These are phyloP conservation scores for Tetrapedia diversipes DNA, from an alignment of 2,888 invertebrate genomes.

Conservation along the genomic window DNA sequence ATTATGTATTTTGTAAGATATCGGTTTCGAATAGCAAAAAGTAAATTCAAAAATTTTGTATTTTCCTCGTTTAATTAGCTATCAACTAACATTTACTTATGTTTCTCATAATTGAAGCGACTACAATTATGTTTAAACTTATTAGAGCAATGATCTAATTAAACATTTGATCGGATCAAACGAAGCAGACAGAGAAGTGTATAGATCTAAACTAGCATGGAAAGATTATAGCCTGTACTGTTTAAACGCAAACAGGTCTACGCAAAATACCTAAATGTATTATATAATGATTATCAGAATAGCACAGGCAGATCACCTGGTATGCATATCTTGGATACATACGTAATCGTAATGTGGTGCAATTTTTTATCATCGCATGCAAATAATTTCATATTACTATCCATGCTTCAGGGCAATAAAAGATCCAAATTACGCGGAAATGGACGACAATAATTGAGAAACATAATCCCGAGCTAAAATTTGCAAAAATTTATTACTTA, in stretches of 20 bases:
- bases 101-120: too few species aligned
- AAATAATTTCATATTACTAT: neutral
- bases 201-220: neutral
- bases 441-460: too few species aligned
- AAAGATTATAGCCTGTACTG: too few species aligned
- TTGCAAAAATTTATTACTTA: too few species aligned
- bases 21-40: neutral
- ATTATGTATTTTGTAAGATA: neutral
- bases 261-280: too few species aligned
- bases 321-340: neutral
- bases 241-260: too few species aligned
- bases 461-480: too few species aligned
- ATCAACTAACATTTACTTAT: neutral
- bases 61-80: too few species aligned
- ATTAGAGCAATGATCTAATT: neutral
- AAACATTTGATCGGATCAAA: neutral
- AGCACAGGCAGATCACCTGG: neutral
- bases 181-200: neutral
- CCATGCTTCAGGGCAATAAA: neutral
- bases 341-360: neutral
- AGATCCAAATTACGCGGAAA: neutral
- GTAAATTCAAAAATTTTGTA: too few species aligned
- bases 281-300: conserved; percentile 9
- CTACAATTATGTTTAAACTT: neutral
- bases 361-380: neutral